Base-by-base conservation (phyloP, 2,113 vertebrate species). In the Notothenia rossii region DNA sequence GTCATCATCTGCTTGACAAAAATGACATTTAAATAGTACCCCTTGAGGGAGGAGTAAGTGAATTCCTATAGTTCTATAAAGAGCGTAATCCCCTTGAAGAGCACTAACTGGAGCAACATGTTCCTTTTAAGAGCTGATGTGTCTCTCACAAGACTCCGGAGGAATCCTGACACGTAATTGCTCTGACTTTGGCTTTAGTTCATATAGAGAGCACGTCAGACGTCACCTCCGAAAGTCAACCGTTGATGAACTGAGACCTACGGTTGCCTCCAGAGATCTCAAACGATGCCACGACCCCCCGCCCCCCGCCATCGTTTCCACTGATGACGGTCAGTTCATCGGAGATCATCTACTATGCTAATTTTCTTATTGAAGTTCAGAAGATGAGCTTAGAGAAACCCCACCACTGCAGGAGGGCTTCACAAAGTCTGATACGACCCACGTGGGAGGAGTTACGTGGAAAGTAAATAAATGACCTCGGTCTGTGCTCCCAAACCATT, bases 21-120 rank as follows among this genome's bases (percentile, higher is more conserved):
- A 91, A 90, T 88, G 89, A 90, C 88, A 87, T 89, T 92, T 85
- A 90, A 82, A 85, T 84, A 25, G 76, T 80, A 76, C 82, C 83
- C 88, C 91, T 91, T 67, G 84, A 91, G 91, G 88, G 84, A 87
- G 62, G 86, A 55, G 86, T 74, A 61, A 78, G 86, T 55, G 73
- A 53, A 76, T 78, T 89, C 80, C 72, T 89, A 82, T 88, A 79
- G 75, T 80, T 88, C 56, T 81, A 63, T 68, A 82, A 86, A 89
- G 83, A 85, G 75, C 15, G 3, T 63, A 50, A 78, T 83, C 75
- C 77, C 76, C 79, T 85, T 86, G 86, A 81, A 84, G 83, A 87
- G 85, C 70, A 48, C 71, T 82, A 91, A 91, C 77, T 75, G 86
- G 89, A 92, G 91, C 83, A 90, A 92, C 89, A 86, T 87, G 84